Evolutionary conservation across 2,113 vertebrate species (phyloP), one percentile per base, ranked within the genome.

Genomic region (Amphilophus citrinellus): DNA sequence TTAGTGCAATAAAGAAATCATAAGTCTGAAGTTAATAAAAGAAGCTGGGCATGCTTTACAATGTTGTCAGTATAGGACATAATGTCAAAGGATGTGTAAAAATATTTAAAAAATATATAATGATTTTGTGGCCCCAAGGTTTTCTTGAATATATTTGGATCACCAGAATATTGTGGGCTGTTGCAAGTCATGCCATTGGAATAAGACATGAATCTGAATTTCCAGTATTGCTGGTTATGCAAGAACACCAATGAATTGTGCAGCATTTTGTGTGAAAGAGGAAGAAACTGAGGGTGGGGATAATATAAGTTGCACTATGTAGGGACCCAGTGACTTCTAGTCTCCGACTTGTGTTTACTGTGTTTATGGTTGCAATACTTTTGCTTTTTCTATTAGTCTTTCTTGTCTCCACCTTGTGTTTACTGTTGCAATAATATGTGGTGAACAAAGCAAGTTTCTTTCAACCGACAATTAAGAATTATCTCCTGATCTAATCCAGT

Each of bases 251-350:
- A 47, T 24, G 35, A 75, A 3, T 37, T 42, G 14, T 5, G 60
- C 66, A 76, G 6, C 5, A 50, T 59, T 61, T 15, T 47, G 4
- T 32, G 22, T 18, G 6, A 84, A 87, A 84, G 76, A 79, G 76
- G 79, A 88, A 87, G 86, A 53, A 78, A 60, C 3, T 10, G 22
- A 66, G 79, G 71, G 71, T 68, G 80, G 77, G 24, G 63, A 24
- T 59, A 10, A 58, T 76, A 30, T 44, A 15, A 22, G 9, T 30
- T 65, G 68, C 47, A 47, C 59, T 53, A 17, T 56, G 50, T 58
- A 22, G 22, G 30, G 39, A 35, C 39, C 13, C 17, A 60, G 3
- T 47, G 58, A 37, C 10, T 83, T 77, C 32, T 24, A 6, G 20
- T 66, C 22, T 62, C 7, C 57, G 17, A 30, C 5, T 13, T 75